Percentiles rank a stretch among this genome's conserved stretches.
Conservation (phyloP, 2,113 vertebrate species). For the Maccullochella peelii region DNA sequence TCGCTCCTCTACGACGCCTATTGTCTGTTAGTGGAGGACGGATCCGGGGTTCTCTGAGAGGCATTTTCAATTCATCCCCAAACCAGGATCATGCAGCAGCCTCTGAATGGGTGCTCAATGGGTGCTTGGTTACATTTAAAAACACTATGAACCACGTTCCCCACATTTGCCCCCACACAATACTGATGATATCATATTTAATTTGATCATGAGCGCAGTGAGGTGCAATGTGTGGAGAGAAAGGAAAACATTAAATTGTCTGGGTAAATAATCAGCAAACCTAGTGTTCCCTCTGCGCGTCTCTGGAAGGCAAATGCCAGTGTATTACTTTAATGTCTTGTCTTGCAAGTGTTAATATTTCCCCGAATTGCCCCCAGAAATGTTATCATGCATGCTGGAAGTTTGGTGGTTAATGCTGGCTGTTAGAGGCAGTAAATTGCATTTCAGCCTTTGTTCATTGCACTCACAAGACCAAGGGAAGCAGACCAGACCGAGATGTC, state of each 20-base stretch:
- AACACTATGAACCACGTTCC: background rate
- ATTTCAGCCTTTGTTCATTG: background rate
- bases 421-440: background rate
- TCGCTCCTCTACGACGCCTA: constrained; percentile 31
- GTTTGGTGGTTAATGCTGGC: background rate
- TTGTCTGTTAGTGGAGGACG: constrained; percentile 24
- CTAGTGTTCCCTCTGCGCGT: background rate
- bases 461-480: background rate
- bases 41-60: background rate
- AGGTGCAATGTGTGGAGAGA: background rate
- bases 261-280: background rate
- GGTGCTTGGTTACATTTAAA: background rate
- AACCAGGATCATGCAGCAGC: background rate
- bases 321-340: background rate
- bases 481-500: background rate
- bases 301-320: background rate
- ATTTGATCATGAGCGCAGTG: background rate
- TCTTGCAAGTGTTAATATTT: background rate
- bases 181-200: background rate
- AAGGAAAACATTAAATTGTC: background rate
- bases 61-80: background rate
- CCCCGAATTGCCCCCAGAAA: background rate
- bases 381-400: background rate
- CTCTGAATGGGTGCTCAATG: constrained; percentile 1
- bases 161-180: background rate